Base-by-base conservation (phyloP, 2,797 vertebrate species). In the Spea hammondii region DNA sequence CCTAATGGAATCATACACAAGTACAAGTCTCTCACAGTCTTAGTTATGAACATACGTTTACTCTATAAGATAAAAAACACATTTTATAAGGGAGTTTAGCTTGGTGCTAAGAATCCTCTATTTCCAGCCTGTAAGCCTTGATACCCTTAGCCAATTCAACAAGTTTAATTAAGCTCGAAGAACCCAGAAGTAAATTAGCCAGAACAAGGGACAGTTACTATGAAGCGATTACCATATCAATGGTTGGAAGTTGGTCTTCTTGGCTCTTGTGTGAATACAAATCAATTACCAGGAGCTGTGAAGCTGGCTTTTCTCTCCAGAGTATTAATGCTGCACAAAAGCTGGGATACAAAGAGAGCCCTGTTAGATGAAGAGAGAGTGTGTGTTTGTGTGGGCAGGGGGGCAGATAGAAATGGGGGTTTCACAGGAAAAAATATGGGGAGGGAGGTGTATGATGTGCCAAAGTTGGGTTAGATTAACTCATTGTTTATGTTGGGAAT, bases 301-400 rank as follows among this genome's bases (percentile, higher is more conserved):
- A 82, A 82, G 74, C 79, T 82, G 79, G 74, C 74, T 77, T 82
- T 82, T 82, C 79, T 82, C 79, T 82, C 79, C 79, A 77, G 79
- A 82, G 79, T 82, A 82, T 82, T 82, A 82, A 82, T 82, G 79
- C 65, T 70, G 70, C 82, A 85, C 79, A 71, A 59, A 62, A 17
- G 54, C 67, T 32, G 70, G 75, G 65, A 62, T 80, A 77, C 65
- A 82, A 80, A 72, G 70, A 79, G 62, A 73, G 79, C 71, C 78
- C 49, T 6, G 76, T 84, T 55, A 67, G 77, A 80, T 85, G 79
- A 77, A 83, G 84, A 70, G 66, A 76, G 79, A 55, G 77, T 79
- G 80, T 55, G 80, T 85, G 82, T 84, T 84, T 84, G 84, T 83
- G 83, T 65, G 59, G 64, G 85, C 80, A 83, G 83, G 12, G 62